Percentiles rank a stretch among this genome's conserved stretches.
Evolutionary conservation across 2,888 invertebrate species (phyloP).

Genomic region (Melieria picta): DNA sequence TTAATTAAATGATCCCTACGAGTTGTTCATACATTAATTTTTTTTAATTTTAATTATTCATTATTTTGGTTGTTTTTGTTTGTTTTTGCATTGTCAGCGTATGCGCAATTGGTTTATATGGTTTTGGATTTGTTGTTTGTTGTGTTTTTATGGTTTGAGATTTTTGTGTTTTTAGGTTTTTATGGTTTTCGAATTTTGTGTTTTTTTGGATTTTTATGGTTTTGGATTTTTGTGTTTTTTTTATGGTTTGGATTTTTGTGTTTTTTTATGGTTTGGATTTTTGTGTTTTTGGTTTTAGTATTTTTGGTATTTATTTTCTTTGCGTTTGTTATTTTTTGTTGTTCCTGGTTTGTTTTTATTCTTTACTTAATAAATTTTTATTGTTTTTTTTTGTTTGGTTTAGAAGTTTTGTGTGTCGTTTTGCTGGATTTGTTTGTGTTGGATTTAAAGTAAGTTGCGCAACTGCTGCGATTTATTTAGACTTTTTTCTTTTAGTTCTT

Average conservation of each 20-base stretch:
- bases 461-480: constrained; percentile 32
- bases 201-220: constrained; percentile 42
- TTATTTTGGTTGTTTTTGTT: background rate
- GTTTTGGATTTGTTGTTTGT: background rate
- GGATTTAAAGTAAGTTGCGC: constrained; percentile 36
- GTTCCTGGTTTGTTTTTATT: background rate
- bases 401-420: constrained; percentile 41
- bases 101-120: background rate
- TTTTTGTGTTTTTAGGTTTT: background rate
- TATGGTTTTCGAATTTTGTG: constrained; percentile 31
- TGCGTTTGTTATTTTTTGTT: background rate
- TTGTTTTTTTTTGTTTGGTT: constrained; percentile 17
- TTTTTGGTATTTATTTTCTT: background rate
- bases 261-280: constrained; percentile 31
- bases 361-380: background rate
- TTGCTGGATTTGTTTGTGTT: constrained; percentile 38
- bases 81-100: too few species aligned
- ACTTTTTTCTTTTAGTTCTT: constrained; percentile 34
- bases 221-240: constrained; percentile 41
- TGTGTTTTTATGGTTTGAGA: background rate
- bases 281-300: background rate
- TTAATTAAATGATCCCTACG: constrained; percentile 60
- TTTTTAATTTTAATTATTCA: constrained; percentile 21
- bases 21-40: constrained; percentile 54
- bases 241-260: constrained; percentile 20